Base-by-base conservation (phyloP, 2,888 invertebrate genomes). In the Anarsia innoxiella region DNA sequence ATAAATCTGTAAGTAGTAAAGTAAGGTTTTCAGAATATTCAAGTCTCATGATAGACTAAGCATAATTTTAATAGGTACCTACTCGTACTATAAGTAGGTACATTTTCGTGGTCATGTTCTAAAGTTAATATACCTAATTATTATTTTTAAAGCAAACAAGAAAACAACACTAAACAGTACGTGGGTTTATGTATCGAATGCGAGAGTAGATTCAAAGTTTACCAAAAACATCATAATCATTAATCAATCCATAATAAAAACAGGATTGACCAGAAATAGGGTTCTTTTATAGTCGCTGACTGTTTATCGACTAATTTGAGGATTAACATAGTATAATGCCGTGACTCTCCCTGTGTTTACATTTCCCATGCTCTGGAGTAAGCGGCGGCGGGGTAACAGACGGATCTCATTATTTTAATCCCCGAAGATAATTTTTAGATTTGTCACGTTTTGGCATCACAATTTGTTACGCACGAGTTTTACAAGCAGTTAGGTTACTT, bases 351-450 rank as follows among this genome's bases (percentile, higher is more conserved):
- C 56, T 48, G 51, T 82, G 79, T 84, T 83, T 83, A 71, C 79
- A 56, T 80, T 84, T 84, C 83, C 76, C 83, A 83, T 77, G 77
- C 64, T 53, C 50, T 48, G n/a, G n/a, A n/a, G n/a, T n/a, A n/a
- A n/a, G n/a, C n/a, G n/a, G 52, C 53, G 46, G 51, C 51, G 56
- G 74, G 77, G 73, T 54, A 61, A 47, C 51, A 53, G 29, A 27
- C 59, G 53, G 69, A 75, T 73, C 73, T 78, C 68, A 64, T 80
- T 76, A 78, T 68, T 70, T 62, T 71, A 71, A 79, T 74, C 78
- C 68, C 69, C 70, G 59, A 66, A 62, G 58, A 72, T 72, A 77
- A 78, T 76, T 70, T 19, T 48, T 50, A 49, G 59, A 78, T 77
- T 77, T 63, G 78, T 72, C 65, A 72, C 65, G 70, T 63, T 52